These are phyloP conservation scores for Cepphus grylle DNA, from an alignment of 2,113 vertebrate species.

Conservation along the genomic window DNA sequence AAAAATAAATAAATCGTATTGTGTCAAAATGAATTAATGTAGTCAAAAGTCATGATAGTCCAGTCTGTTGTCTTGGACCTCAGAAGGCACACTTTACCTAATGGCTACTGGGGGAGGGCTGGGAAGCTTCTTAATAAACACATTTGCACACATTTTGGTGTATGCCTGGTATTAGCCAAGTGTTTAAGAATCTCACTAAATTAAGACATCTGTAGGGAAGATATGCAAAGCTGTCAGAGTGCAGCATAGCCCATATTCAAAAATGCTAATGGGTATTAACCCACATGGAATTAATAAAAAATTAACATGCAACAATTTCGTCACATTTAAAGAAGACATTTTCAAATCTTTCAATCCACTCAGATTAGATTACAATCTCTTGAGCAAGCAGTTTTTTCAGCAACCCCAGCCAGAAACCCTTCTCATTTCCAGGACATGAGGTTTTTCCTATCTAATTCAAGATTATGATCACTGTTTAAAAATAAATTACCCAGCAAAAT, in stretches of 20 bases:
- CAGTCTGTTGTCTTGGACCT: neutral
- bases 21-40: neutral
- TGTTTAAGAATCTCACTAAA: neutral
- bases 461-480: constrained; percentile 26
- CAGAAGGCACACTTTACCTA: neutral
- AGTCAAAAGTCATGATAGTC: neutral
- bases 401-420: neutral
- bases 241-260: neutral
- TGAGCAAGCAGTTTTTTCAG: constrained; percentile 26
- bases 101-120: neutral
- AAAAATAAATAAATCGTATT: neutral
- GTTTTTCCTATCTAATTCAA: neutral
- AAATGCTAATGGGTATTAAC: constrained; percentile 5
- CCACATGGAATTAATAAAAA: neutral
- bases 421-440: neutral
- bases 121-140: neutral
- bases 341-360: neutral
- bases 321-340: neutral
- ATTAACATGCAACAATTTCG: neutral
- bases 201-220: neutral
- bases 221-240: neutral
- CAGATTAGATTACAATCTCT: constrained; percentile 34
- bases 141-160: neutral
- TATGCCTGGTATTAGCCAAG: neutral
- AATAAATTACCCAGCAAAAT: neutral